Base-by-base conservation (phyloP, 2,888 invertebrate species). In the Ypsolopha scabrella region DNA sequence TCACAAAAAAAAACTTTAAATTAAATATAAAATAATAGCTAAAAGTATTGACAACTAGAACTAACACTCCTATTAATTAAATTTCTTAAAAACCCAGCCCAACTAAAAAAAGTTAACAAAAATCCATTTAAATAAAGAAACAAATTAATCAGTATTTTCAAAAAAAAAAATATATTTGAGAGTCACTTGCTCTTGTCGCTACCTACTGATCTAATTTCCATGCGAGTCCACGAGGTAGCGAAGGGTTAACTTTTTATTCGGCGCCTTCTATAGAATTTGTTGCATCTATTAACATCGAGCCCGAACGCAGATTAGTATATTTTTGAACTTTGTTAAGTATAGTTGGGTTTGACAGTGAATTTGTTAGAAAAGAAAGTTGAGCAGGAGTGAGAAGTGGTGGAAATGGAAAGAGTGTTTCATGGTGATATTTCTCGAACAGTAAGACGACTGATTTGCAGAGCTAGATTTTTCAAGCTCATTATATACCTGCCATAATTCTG, bases 181-280 rank as follows among this genome's bases (percentile, higher is more conserved):
- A 65, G 53, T 54, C 81, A 10, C 58, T 57, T 51, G 57, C 53
- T 49, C 56, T 55, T 60, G 58, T 60, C 60, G 74, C 80, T 83
- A 80, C 82, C 82, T 80, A 83, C 80, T 86, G 86, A 85, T 86
- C 86, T 86, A 85, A 86, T 86, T 86, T 86, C 86, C 86, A 86
- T 86, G 85, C 85, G 83, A 67, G 57, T 61, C 69, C 82, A 83
- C 75, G 67, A 68, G 72, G 67, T 73, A 55, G 63, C 71, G 79
- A 80, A 75, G 82, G 86, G 80, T 82, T 80, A 75, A 67, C 67
- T 75, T 80, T 70, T 69, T 79, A 78, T 83, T 80, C 79, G 75
- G 68, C 77, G 73, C 78, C 72, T 73, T 24, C 78, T 75, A 81
- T 75, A 63, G 68, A 63, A 59, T 67, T 63, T 67, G 63, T 67